Evolutionary conservation across 2,797 vertebrate genomes (phyloP).

Genomic region (Clarias laeviceps): DNA sequence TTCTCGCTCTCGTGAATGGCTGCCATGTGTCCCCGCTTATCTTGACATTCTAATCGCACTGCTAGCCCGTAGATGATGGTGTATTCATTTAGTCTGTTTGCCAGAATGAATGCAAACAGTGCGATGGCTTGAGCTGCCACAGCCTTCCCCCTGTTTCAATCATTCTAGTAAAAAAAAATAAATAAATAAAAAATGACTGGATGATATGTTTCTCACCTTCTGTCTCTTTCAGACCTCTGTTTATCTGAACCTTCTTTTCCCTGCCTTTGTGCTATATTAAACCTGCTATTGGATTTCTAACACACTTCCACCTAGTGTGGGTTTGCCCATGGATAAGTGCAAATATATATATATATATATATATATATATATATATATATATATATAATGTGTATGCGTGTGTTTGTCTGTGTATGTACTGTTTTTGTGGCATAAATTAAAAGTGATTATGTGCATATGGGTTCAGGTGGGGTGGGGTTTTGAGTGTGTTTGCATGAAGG

Average conservation of each 20-base stretch:
- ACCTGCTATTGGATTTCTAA: constrained; percentile 42
- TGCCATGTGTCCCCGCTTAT: constrained; percentile 71
- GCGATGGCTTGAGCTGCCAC: constrained; percentile 43
- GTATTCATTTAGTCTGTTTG: constrained; percentile 76
- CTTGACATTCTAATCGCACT: constrained; percentile 75
- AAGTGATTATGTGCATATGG: constrained; percentile 10
- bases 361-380: too few relatives aligned
- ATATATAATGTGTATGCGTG: not conserved
- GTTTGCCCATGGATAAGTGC: not conserved
- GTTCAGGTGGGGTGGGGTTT: not conserved
- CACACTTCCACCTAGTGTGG: constrained; percentile 9
- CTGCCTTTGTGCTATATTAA: constrained; percentile 49
- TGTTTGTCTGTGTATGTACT: not conserved
- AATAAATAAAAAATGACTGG: constrained; percentile 70
- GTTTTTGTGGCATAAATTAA: not conserved
- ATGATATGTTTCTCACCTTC: constrained; percentile 74
- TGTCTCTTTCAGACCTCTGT: constrained; percentile 50
- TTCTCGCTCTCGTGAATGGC: constrained; percentile 55
- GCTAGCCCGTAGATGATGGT: constrained; percentile 68
- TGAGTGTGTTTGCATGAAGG: not conserved
- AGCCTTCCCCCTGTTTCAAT: constrained; percentile 66
- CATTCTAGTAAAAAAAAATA: constrained; percentile 67
- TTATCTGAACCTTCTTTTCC: constrained; percentile 49
- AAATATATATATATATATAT: too few relatives aligned
- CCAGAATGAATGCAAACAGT: constrained; percentile 63